Base-by-base conservation (phyloP, 2,888 invertebrate genomes). In the Bombylius discolor region DNA sequence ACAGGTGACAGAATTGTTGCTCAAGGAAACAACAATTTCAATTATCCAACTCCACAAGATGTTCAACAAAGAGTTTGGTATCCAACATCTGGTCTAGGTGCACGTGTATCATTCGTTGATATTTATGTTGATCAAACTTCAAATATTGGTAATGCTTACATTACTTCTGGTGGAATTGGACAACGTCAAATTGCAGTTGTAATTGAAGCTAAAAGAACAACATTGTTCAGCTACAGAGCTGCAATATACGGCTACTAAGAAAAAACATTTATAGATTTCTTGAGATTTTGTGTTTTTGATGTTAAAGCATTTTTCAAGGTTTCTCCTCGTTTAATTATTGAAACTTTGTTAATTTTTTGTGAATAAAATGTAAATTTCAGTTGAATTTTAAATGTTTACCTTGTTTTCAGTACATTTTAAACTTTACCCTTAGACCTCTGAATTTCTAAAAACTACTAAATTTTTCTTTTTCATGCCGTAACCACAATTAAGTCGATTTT, bases 141-240 rank as follows among this genome's bases (percentile, higher is more conserved):
- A n/a, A 54, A 51, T 44, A 14, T 49, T 33, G 58, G 61, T 4
- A 36, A 53, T 34, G 58, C 51, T 4, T 59, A 58, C 45, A 49
- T 61, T 11, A 39, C 51, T n/a, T 23, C 51, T 11, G 59, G 61
- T 34, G 61, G 61, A 5, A 58, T 61, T 56, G 59, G 59, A 1
- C 55, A 59, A 53, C 49, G 59, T 1, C 11, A 23, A 5, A 58
- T 61, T 44, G 13, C 14, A 4, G 11, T 59, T 33, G 49, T 57
- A 50, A 32, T 61, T n/a, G 58, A 60, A 50, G 55, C 58, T 7
- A 52, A 36, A 6, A 61, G 66, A 56, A 71, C 72, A 31, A 13
- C n/a, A 4, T 32, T 12, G n/a, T 42, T 54, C 12, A 7, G 44
- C 9, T 54, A 54, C 34, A 54, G 45, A 6, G 53, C 49, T 11